Base-by-base conservation (phyloP, 2,113 vertebrate genomes). In the Clarias macrocephalus region DNA sequence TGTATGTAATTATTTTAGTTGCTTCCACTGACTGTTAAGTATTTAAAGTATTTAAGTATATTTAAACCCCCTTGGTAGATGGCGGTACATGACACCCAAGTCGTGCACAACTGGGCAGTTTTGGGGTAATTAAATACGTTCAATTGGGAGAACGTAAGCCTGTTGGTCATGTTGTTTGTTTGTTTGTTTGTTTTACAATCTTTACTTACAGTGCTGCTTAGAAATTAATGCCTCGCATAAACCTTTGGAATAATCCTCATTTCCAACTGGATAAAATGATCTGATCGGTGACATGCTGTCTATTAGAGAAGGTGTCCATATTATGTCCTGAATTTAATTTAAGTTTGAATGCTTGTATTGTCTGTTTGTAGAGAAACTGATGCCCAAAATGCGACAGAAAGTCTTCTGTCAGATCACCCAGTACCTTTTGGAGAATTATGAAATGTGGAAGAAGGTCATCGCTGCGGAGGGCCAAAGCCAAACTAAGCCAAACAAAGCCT, bases 401-500 rank as follows among this genome's bases (percentile, higher is more conserved):
- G 96, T 96, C 86, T 98, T 97, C 94, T 99, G 98, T 91, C 96
- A 97, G 91, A 98, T 99, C 91, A 97, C 96, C 12, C 97, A 99
- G 86, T 97, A 99, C 91, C 95, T 99, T 83, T 88, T 99, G 88
- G 97, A 99, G 92, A 99, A 99, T 94, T 97, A 99, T 73, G 95
- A 97, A 89, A 99, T 99, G 98, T 99, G 98, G 98, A 97, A 99
- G 95, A 97, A 97, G 86, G 97, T 98, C 86, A 99, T 98, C 0
- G 96, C 95, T 54, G 97, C 97, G 0, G 98, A 99, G 66, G 93
- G 94, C 75, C 93, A 92, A 0, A 95, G 92, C 81, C 92, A 91
- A 65, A 92, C 4, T 42, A 93, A 92, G 85, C 93, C 93, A 83
- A 96, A 93, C 91, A 96, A 93, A 75, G 86, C 95, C 88, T 94